A percentile compares a stretch with the other conserved stretches of the same genome.
Evolutionary conservation across 1,140 invertebrate species (phyloP).

Genomic region (Sarcophaga bullata): DNA sequence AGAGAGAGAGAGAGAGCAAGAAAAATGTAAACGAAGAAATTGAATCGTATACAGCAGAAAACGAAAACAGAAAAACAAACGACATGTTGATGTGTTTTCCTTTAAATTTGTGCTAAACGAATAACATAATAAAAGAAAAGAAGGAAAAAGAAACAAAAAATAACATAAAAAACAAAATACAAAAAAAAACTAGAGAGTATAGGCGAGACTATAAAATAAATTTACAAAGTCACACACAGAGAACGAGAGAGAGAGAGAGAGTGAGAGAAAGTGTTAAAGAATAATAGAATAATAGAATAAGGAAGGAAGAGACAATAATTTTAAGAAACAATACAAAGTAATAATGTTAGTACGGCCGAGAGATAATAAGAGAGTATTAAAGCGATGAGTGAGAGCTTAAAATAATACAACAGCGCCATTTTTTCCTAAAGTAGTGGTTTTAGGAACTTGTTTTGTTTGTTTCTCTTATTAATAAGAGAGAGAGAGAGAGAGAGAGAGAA

Average conservation of each 20-base stretch:
- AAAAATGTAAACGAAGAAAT: too few species aligned
- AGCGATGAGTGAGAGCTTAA: not conserved
- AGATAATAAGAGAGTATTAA: too few species aligned
- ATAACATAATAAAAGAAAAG: not conserved
- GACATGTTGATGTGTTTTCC: slow-evolving; percentile 17
- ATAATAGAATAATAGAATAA: slow-evolving; percentile 12
- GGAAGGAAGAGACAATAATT: not conserved
- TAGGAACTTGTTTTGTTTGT: not conserved
- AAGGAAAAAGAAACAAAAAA: not conserved
- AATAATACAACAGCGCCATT: not conserved
- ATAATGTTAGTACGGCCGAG: not conserved
- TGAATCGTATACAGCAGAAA: not conserved
- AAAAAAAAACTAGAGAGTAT: not conserved
- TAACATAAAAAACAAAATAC: too few species aligned
- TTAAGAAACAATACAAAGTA: not conserved
- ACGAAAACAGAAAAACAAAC: not conserved
- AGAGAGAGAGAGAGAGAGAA: not conserved
- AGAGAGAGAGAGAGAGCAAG: not conserved
- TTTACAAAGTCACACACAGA: not conserved
- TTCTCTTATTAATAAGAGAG: not conserved
- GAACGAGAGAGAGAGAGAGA: too few species aligned
- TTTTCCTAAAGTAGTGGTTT: not conserved
- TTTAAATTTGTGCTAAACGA: not conserved
- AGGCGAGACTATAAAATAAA: not conserved
- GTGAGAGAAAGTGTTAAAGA: not conserved